Base-by-base conservation (phyloP, 2,888 invertebrate species). In the Scaptomyza parva region DNA sequence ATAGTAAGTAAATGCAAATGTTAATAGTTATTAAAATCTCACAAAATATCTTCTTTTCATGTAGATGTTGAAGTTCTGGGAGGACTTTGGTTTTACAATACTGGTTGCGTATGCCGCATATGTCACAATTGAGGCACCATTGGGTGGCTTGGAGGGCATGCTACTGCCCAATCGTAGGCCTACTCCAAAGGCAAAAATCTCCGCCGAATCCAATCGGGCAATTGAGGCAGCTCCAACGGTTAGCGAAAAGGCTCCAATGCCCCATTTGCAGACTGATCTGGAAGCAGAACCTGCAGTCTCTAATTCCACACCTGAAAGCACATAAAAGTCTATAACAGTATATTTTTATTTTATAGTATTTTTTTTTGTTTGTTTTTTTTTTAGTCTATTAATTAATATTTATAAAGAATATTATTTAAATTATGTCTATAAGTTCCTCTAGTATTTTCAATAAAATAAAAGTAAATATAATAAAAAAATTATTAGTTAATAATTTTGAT, bases 21-120 rank as follows among this genome's bases (percentile, higher is more conserved):
- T 4, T 8, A 3, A 7, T 4, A 17, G 1, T 4, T 12, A 4
- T 12, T 1, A 22, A n/a, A 20, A 12, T 41, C n/a, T 4, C 6
- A 8, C 9, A 5, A 37, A 37, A 17, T 17, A 35, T 14, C 2
- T 35, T 35, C 8, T 37, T 11, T 35, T 1, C 9, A 12, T 20
- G 1, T 22, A 88, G 88, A 78, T 86, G 35, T 53, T 88, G 0
- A 70, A 66, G 0, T 90, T 89, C 41, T 91, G 90, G 90, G 69
- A 75, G 22, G 79, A 85, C 70, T 89, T 90, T 33, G 89, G 86
- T 11, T 70, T 88, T 3, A 88, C 89, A 0, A 2, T 90, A 3
- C 60, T 80, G 3, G 17, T 63, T 2, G 30, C 81, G 41, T 40
- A 69, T 41, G 14, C 51, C 3, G 69, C 65, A 48, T 71, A 80